Evolutionary conservation across 2,888 invertebrate genomes (phyloP).

Genomic region (Spisula subtruncata): DNA sequence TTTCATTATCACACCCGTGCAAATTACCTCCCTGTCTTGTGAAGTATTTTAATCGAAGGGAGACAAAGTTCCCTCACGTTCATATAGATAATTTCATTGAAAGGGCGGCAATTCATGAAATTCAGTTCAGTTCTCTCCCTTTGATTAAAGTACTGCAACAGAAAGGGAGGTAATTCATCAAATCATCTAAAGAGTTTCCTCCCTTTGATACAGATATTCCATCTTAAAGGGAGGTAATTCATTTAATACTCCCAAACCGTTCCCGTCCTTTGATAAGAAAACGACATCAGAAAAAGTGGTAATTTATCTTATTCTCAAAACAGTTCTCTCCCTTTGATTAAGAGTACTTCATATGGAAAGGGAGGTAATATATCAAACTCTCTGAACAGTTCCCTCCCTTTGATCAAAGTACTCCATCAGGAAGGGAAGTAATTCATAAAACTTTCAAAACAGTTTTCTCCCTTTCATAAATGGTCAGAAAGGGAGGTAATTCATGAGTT

Average conservation of each 20-base stretch:
- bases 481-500: constrained; percentile 4
- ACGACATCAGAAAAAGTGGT: too few relatives aligned
- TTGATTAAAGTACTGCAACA: background rate
- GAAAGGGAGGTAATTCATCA: background rate
- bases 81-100: too few relatives aligned
- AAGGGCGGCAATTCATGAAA: too few relatives aligned
- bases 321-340: background rate
- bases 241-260: too few relatives aligned
- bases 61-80: too few relatives aligned
- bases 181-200: background rate
- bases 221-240: too few relatives aligned
- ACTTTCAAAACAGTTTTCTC: background rate
- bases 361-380: background rate
- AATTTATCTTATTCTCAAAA: background rate
- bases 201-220: too few relatives aligned
- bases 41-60: too few relatives aligned
- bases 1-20: background rate
- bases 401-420: background rate
- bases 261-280: too few relatives aligned
- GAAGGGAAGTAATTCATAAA: background rate
- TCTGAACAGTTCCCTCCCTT: background rate
- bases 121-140: background rate
- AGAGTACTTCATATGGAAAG: background rate
- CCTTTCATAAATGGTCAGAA: background rate
- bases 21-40: background rate